Percentiles rank a stretch among this genome's conserved stretches.
phyloP scores from a whole-genome alignment of 2,113 vertebrate genomes.

The Bagarius yarrelli region DNA sequence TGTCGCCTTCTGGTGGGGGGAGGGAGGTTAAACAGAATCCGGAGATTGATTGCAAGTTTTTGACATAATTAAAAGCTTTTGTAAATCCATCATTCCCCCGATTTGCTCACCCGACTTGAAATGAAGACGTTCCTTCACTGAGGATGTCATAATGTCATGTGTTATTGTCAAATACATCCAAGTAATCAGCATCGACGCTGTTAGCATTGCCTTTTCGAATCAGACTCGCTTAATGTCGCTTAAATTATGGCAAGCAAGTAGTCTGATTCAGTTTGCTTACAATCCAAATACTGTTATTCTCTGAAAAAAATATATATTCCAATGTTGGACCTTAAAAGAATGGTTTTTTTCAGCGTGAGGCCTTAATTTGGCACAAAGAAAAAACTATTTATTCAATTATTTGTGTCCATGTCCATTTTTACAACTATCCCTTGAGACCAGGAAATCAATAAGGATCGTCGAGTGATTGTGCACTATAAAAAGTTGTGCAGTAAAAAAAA shows the following conservation, averaged over 20 bases:
- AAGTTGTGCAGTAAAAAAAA: not conserved
- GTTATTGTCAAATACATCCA: not conserved
- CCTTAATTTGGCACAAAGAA: slow-evolving; percentile 21
- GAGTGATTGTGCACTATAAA: slow-evolving; percentile 9
- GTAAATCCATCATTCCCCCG: slow-evolving; percentile 44
- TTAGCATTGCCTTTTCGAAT: not conserved
- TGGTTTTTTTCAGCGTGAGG: not conserved
- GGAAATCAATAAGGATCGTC: slow-evolving; percentile 52
- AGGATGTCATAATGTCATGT: not conserved
- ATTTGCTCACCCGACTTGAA: slow-evolving; percentile 24
- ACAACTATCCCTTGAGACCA: slow-evolving; percentile 24
- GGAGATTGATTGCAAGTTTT: too few species aligned
- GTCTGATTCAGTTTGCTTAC: not conserved
- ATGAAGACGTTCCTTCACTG: not conserved
- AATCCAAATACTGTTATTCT: not conserved
- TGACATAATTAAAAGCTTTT: too few species aligned
- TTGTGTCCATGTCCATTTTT: slow-evolving; percentile 50
- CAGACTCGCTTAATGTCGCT: too few species aligned
- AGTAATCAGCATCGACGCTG: not conserved
- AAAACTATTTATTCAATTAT: slow-evolving; percentile 51
- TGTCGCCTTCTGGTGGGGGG: too few species aligned
- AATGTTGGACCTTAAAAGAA: not conserved
- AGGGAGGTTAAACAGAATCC: too few species aligned
- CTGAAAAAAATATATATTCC: not conserved
- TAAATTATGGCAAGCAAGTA: not conserved